These are phyloP conservation scores for Parauchenoglanis punctatus DNA, from an alignment of 2,797 vertebrate genomes.

Conservation along the genomic window DNA sequence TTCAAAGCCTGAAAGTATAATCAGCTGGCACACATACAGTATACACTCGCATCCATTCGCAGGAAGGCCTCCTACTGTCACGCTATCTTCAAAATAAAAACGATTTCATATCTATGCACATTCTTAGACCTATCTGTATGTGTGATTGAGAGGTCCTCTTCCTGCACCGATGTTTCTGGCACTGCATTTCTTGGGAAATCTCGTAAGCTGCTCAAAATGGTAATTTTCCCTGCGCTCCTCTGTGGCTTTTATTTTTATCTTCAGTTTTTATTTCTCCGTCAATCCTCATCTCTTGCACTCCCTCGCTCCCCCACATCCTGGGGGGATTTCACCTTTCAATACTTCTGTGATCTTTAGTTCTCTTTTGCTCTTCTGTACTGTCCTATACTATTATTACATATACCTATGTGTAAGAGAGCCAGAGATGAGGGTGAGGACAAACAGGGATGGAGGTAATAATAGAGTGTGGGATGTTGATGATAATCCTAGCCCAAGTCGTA, in stretches of 20 bases:
- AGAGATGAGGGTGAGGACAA: background rate
- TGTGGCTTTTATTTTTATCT: conserved; percentile 53
- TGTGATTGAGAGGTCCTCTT: conserved; percentile 7
- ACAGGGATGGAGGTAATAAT: background rate
- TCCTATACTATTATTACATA: too few relatives aligned
- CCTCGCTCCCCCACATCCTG: background rate
- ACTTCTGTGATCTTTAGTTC: conserved; percentile 26
- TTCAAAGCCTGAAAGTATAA: background rate
- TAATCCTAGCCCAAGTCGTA: background rate
- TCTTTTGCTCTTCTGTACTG: conserved; percentile 4
- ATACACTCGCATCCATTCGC: background rate
- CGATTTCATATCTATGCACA: background rate
- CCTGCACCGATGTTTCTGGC: conserved; percentile 41
- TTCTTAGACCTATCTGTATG: background rate
- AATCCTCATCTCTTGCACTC: background rate
- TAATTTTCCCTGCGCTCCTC: conserved; percentile 59
- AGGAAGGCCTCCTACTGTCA: background rate
- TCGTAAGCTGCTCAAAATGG: conserved; percentile 56
- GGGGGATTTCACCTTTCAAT: background rate
- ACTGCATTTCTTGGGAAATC: conserved; percentile 58
- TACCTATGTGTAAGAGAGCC: background rate
- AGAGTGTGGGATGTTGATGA: conserved; percentile 5
- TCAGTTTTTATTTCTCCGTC: conserved; percentile 43
- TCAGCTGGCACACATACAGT: background rate
- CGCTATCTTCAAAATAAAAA: background rate